Evolutionary conservation across 2,113 vertebrate species (phyloP), one percentile per base, ranked within the genome.

Genomic region (Strix uralensis): DNA sequence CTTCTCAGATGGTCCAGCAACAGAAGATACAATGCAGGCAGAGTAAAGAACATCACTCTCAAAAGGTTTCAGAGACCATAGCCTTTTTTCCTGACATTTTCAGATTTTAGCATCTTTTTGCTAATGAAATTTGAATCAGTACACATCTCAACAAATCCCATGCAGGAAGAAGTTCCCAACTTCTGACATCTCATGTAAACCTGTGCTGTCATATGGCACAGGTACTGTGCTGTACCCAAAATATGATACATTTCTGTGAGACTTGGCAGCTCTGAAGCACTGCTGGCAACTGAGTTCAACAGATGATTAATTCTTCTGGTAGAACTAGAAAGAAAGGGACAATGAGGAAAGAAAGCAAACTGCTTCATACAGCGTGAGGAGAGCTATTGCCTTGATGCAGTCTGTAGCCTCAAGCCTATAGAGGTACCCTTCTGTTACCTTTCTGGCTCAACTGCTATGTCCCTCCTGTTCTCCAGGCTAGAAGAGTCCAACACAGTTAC

Each of bases 1-100:
- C 42, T 91, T 96, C 91, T 96, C 52, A 75, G 15, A 52, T 86
- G 47, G 79, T 93, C 73, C 27, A 69, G 78, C 16, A 92, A 89
- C 65, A 90, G 77, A 91, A 92, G 82, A 95, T 65, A 20, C 34
- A 57, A 67, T 32, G 77, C 3, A 77, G 57, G 51, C 40, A 96
- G 83, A 94, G 8, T 14, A 94, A 95, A 86, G 62, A 75, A 71
- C 9, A 15, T 40, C 10, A 66, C 19, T 65, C 10, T 42, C 10
- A 26, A 58, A 62, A 4, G 7, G 4, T 70, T 88, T 75, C 40
- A 70, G 46, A 92, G 32, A 42, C 10, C 19, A n/a, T 1, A 46
- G 26, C 2, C 4, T 29, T 73, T 81, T 49, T 46, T 36, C 8
- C n/a, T 34, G 10, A 15, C 2, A 22, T 74, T 90, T 79, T 63